A percentile compares a stretch with the other conserved stretches of the same genome.
phyloP scores from a whole-genome alignment of 1,140 invertebrate species.

The Drosophila varians region DNA sequence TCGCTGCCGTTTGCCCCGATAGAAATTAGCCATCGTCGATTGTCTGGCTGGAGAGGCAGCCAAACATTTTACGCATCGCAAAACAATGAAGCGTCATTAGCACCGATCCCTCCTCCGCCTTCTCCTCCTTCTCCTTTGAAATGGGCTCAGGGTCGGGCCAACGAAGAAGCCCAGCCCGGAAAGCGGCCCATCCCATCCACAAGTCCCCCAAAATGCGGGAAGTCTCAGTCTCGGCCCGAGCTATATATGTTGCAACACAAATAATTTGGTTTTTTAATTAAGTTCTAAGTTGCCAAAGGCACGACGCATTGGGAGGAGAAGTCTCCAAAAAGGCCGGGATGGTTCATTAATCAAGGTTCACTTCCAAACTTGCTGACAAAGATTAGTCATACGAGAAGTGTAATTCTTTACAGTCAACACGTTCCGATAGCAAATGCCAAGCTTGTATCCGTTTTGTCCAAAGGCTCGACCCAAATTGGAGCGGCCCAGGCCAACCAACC shows the following conservation, averaged over 20 bases:
- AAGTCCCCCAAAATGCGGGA: constrained; percentile 74
- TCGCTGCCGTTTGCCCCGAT: constrained; percentile 20
- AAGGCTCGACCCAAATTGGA: neutral
- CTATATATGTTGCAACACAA: constrained; percentile 19
- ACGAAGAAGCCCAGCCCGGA: constrained; percentile 4
- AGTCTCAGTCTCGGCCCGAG: constrained; percentile 13
- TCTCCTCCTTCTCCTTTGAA: constrained; percentile 1
- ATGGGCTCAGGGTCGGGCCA: constrained; percentile 33
- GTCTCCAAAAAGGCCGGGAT: neutral
- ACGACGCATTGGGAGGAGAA: constrained; percentile 8
- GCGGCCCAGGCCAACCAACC: constrained; percentile 5
- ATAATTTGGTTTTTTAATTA: constrained; percentile 71
- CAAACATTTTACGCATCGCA: constrained; percentile 73
- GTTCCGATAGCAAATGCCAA: constrained; percentile 28
- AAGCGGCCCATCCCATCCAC: constrained; percentile 26
- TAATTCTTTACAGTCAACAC: constrained; percentile 72
- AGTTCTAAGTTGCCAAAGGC: constrained; percentile 71
- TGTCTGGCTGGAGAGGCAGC: constrained; percentile 7
- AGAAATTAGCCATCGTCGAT: constrained; percentile 38
- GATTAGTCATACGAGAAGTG: constrained; percentile 70
- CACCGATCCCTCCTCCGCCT: constrained; percentile 11
- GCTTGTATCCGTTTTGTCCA: constrained; percentile 39
- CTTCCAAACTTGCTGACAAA: constrained; percentile 54
- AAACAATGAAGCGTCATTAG: constrained; percentile 75
- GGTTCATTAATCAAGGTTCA: constrained; percentile 66